Evolutionary conservation across 2,113 vertebrate genomes (phyloP), one percentile per base, ranked within the genome.

Genomic region (Gallinago jamesoni): DNA sequence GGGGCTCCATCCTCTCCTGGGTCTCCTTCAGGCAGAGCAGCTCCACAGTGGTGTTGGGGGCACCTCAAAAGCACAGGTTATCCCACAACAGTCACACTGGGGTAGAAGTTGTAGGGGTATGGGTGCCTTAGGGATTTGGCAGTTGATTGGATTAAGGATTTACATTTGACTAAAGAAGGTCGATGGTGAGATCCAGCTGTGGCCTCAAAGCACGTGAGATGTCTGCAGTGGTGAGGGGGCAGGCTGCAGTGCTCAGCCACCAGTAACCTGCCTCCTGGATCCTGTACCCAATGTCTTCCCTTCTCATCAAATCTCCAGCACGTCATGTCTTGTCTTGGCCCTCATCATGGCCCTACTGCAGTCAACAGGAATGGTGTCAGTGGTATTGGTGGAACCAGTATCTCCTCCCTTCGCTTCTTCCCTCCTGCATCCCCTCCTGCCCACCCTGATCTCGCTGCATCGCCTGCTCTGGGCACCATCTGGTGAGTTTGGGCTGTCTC

Each of bases 401-500:
- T 70, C 81, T 80, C 24, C 0, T 69, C 60, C 47, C 52, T 59
- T 18, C 2, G 0, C 64, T 57, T 23, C 15, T 59, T 31, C 67
- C 55, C 62, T 75, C 56, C 70, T 3, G 28, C 11, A 5, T 64
- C 52, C 31, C 52, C 45, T 78, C 30, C 45, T 84, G 33, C 84
- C 89, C 94, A 27, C 62, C 76, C 80, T 64, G 62, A 43, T 70
- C 93, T 80, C 12, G 0, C 85, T 77, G 72, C 75, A 25, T 37
- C 0, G 14, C 80, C 78, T 84, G 68, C 82, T 84, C 89, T 93
- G 89, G 92, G 95, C 89, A 96, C 95, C 94, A 97, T 95, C 97
- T 97, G 96, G 70, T 84, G 92, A 37, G 14, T 92, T 96, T 67
- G 91, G 87, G 77, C 95, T 89, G 84, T 78, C 92, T 96, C 91